Base-by-base conservation (phyloP, 53 echinoderm and acorn worm species). In the Holothuria leucospilota region DNA sequence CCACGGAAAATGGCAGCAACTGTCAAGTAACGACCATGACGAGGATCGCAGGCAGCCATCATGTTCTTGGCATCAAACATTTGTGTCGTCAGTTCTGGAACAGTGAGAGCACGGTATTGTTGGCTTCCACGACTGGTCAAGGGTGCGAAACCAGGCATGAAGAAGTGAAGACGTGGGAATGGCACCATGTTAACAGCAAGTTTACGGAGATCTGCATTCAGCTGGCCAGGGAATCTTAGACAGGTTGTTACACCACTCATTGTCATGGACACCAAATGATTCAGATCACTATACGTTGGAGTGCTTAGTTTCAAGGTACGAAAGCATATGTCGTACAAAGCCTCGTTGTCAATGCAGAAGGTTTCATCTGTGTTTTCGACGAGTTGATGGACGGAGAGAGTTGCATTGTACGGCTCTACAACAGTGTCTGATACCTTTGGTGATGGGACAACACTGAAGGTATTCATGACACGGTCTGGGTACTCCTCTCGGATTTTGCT, bases 241-340 rank as follows among this genome's bases (percentile, higher is more conserved):
- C 96, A 94, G 39, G 96, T 96, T 67, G 95, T 95, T 4, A 95
- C 89, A 85, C 95, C 95, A 64, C 95, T 95, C 95, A 95, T 95
- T 62, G 95, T 91, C 28, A 87, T 89, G 71, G 95, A 95, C 1
- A 95, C 93, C 28, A 95, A 91, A 81, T 95, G 95, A 68, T 95
- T 95, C 68, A 96, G 74, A 84, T 96, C 96, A 75, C 96, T 93
- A 68, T 96, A 96, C 53, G 96, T 96, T 62, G 96, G 96, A 39
- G 92, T 94, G 62, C 92, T 94, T 51, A 94, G 84, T 82, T 94
- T 94, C 67, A 94, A 84, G 78, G 94, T 94, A 60, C 94, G 92
- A 85, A 92, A 92, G 71, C 92, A 92, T 67, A 92, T 92, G 65
- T 92, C 94, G 68, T 91, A 87, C 12, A 87, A 77, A 21, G 87